Conservation (phyloP, 2,797 vertebrate genomes). For the Hoplostethus mediterraneus region DNA sequence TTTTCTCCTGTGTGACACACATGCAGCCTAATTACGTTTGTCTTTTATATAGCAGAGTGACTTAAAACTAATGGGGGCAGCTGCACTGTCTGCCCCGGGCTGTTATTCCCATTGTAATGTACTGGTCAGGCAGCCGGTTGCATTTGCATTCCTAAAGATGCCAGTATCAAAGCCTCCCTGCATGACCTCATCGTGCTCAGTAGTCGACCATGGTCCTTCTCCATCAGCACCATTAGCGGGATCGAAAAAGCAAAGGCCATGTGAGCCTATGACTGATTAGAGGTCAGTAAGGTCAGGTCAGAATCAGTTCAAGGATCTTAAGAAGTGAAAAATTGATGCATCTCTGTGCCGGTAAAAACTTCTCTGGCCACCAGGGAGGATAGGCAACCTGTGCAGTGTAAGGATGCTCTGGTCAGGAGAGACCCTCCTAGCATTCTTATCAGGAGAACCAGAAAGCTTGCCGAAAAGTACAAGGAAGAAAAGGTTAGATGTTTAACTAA, state of each 20-base stretch:
- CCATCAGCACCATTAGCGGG: slow-evolving; percentile 68
- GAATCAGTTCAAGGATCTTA: slow-evolving; percentile 73
- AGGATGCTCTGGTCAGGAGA: slow-evolving; percentile 34
- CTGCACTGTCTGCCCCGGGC: slow-evolving; percentile 71
- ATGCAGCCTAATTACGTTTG: slow-evolving; percentile 67
- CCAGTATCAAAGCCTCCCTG: slow-evolving; percentile 63
- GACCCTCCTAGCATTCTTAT: slow-evolving; percentile 23
- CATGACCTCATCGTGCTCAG: slow-evolving; percentile 69
- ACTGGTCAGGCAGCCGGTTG: slow-evolving; percentile 69
- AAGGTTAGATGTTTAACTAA: slow-evolving; percentile 53
- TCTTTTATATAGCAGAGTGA: slow-evolving; percentile 70
- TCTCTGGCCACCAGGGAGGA: slow-evolving; percentile 30
- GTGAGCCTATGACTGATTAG: slow-evolving; percentile 72
- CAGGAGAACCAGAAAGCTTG: slow-evolving; percentile 11
- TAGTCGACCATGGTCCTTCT: slow-evolving; percentile 58
- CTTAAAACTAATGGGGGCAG: slow-evolving; percentile 75
- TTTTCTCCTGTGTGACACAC: slow-evolving; percentile 73
- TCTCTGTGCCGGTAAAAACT: slow-evolving; percentile 40
- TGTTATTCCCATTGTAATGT: slow-evolving; percentile 71
- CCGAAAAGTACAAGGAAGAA: slow-evolving; percentile 29
- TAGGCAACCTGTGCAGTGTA: slow-evolving; percentile 39
- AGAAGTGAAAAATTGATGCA: slow-evolving; percentile 72
- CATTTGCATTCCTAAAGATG: slow-evolving; percentile 83
- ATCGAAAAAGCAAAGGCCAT: slow-evolving; percentile 58
- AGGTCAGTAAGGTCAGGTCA: slow-evolving; percentile 73